phyloP scores from a whole-genome alignment of 2,113 vertebrate genomes.

The Hippopotamus amphibius region DNA sequence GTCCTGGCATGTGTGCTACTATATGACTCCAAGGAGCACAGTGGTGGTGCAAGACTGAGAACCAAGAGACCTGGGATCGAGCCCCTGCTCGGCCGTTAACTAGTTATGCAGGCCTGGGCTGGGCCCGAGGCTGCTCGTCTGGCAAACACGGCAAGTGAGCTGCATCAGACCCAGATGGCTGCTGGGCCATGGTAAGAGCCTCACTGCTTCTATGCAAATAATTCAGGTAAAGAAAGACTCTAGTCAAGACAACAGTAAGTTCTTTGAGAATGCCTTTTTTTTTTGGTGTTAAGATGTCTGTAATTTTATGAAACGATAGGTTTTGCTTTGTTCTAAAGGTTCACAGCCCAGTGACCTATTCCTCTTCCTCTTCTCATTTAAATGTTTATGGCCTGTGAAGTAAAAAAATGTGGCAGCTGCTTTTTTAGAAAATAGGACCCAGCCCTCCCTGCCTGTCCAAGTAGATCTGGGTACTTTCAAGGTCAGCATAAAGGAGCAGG shows the following conservation, averaged over 20 bases:
- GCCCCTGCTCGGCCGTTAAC: not conserved
- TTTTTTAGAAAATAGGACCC: not conserved
- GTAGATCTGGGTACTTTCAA: not conserved
- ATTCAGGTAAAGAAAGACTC: not conserved
- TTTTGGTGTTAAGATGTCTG: not conserved
- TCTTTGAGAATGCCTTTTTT: not conserved
- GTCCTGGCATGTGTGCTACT: not conserved
- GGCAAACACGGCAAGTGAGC: not conserved
- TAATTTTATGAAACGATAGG: not conserved
- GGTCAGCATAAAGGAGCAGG: not conserved
- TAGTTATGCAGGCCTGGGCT: fast-evolving
- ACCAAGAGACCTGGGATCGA: not conserved
- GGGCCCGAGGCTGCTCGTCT: not conserved
- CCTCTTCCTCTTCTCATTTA: not conserved
- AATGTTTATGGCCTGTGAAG: not conserved
- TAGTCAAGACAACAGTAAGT: fast-evolving
- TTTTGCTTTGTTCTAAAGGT: not conserved
- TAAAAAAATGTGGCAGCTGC: not conserved
- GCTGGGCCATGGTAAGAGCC: not conserved
- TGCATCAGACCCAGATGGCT: not conserved
- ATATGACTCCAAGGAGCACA: not conserved
- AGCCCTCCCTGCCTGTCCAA: not conserved
- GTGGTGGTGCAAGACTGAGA: not conserved
- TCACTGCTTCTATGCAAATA: not conserved
- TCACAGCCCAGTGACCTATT: not conserved